Base-by-base conservation (phyloP, 2,113 vertebrate genomes). In the Syngnathus scovelli region DNA sequence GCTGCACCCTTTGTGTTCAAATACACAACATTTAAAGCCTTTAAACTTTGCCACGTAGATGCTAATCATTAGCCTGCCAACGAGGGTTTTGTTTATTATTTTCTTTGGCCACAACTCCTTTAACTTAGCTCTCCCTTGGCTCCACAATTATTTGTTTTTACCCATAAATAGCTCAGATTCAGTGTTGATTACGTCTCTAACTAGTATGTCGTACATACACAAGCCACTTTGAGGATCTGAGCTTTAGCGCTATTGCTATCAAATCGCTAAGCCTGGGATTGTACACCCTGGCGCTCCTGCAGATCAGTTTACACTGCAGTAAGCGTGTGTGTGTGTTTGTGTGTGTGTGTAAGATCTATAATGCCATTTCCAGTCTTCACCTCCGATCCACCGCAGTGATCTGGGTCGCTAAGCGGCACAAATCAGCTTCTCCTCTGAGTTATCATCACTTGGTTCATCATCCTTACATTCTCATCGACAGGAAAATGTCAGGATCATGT, bases 301-400 rank as follows among this genome's bases (percentile, higher is more conserved):
- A 84, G 74, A 88, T 86, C 80, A 83, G 51, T 46, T 84, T 67
- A 75, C 74, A 78, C 80, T 82, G 85, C 81, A 80, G 80, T 81
- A 48, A 48, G 44, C 44, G 33, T 51, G 63, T 41, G 37, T 71
- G 68, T 63, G 51, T 54, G 21, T 23, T 52, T 59, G 39, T 59
- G 66, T 61, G 66, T 66, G 46, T 66, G 33, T 36, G 58, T 60
- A 39, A 74, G 75, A 80, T 70, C 68, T 23, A 68, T 27, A 65
- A 72, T 74, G 33, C 61, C 62, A 54, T 49, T 66, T 67, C 5
- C 68, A 68, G 75, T 66, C 52, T 38, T 68, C 54, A 74, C 60
- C 78, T 78, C 68, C 64, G 72, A 71, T 65, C 74, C 64, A 51
- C n/a, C 27, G 66, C 78, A 69, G 71, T 51, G 61, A 74, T 61